A percentile compares a stretch with the other conserved stretches of the same genome.
Evolutionary conservation across 2,888 invertebrate species (phyloP).

Genomic region (Nudaria mundana): DNA sequence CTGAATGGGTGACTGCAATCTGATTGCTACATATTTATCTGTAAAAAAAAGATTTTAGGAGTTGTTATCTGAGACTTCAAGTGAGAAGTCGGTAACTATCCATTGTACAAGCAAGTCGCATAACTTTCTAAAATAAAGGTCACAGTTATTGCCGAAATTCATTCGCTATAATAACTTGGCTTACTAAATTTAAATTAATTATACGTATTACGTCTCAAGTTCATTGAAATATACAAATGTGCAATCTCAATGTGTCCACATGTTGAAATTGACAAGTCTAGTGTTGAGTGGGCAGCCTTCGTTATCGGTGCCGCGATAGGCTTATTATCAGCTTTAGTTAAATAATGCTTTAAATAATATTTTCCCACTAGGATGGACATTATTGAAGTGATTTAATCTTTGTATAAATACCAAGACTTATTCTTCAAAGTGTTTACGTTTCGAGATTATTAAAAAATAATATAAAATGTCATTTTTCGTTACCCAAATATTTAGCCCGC

Average conservation of each 20-base stretch:
- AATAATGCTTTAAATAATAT: slow-evolving; percentile 10
- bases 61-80: too few species aligned
- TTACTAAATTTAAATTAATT: background rate
- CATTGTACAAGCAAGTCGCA: too few species aligned
- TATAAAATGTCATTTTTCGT: slow-evolving; percentile 29
- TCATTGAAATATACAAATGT: slow-evolving; percentile 22
- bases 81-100: too few species aligned
- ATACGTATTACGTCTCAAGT: slow-evolving; percentile 19
- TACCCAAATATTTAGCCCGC: slow-evolving; percentile 27
- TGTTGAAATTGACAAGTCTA: slow-evolving; percentile 35
- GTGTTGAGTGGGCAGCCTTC: slow-evolving; percentile 24
- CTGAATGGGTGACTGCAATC: too few species aligned
- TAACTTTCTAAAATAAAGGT: background rate
- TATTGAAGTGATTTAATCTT: background rate
- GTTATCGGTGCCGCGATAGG: slow-evolving; percentile 15
- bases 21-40: too few species aligned
- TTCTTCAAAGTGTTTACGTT: slow-evolving; percentile 4
- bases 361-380: background rate
- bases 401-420: background rate
- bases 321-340: slow-evolving; percentile 11
- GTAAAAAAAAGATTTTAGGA: too few species aligned
- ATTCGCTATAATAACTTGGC: background rate
- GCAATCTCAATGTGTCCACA: slow-evolving; percentile 29
- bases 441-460: background rate
- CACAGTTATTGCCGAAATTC: background rate